Evolutionary conservation across 2,113 vertebrate genomes (phyloP).

Genomic region (Paedocypris sp.): DNA sequence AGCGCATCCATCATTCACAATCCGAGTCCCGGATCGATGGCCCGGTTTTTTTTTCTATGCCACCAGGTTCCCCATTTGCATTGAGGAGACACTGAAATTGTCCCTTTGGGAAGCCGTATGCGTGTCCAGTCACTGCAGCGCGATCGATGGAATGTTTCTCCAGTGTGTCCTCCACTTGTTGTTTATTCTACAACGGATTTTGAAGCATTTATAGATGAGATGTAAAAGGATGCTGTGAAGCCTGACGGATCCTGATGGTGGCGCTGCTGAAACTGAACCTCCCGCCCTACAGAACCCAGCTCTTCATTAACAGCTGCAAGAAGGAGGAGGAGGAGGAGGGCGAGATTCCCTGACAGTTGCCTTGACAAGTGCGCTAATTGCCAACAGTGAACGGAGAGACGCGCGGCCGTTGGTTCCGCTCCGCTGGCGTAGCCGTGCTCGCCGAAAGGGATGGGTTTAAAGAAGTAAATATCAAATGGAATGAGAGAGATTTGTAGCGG

Average conservation of each 20-base stretch:
- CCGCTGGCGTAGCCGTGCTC: conserved; percentile 93
- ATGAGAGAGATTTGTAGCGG: conserved; percentile 99
- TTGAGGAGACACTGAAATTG: conserved; percentile 66
- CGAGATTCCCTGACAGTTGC: too few relatives aligned
- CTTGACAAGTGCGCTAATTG: conserved; percentile 99
- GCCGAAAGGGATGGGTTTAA: conserved; percentile 95
- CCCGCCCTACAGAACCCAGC: conserved; percentile 78
- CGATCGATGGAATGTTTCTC: conserved; percentile 71
- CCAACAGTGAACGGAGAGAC: conserved; percentile 82
- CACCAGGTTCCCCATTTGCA: conserved; percentile 80
- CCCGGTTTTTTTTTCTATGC: conserved; percentile 83
- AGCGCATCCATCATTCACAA: conserved; percentile 83
- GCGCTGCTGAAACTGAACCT: conserved; percentile 65
- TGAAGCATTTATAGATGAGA: neutral
- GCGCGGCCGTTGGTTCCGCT: conserved; percentile 98
- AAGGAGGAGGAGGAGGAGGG: conserved; percentile 77
- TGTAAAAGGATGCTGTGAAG: neutral
- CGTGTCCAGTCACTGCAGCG: conserved; percentile 71
- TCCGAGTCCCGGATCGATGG: conserved; percentile 85
- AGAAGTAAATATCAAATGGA: conserved; percentile 99
- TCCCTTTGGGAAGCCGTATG: conserved; percentile 63
- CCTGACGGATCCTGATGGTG: too few relatives aligned
- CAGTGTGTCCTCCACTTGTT: conserved; percentile 46
- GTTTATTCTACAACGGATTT: conserved; percentile 15
- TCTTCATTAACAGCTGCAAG: conserved; percentile 74